Percentiles rank a stretch among this genome's conserved stretches.
These are phyloP conservation scores for Poecilia latipinna DNA, from an alignment of 2,113 vertebrate species.

Conservation along the genomic window DNA sequence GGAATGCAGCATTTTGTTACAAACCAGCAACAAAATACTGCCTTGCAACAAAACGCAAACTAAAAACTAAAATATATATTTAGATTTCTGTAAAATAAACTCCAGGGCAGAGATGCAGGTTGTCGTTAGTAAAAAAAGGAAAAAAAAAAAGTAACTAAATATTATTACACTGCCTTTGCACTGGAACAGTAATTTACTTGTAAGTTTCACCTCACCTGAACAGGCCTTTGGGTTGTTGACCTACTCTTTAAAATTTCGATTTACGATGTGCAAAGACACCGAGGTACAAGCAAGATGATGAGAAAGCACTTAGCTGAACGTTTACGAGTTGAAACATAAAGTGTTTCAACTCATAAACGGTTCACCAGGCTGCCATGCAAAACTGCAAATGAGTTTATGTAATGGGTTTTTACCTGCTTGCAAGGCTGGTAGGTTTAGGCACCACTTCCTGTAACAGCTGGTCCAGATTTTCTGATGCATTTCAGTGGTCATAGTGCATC, in stretches of 20 bases:
- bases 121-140: not conserved
- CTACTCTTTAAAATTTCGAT: conserved; percentile 22
- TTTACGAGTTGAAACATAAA: conserved; percentile 19
- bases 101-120: not conserved
- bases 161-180: conserved; percentile 20
- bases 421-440: not conserved
- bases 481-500: too few relatives aligned
- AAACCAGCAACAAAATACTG: not conserved
- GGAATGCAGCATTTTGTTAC: too few relatives aligned
- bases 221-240: conserved; percentile 19
- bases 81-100: not conserved
- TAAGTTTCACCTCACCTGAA: conserved; percentile 28
- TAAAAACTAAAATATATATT: not conserved
- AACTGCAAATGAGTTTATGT: not conserved
- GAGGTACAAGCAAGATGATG: not conserved
- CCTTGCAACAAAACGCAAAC: too few relatives aligned
- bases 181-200: conserved; percentile 27
- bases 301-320: conserved; percentile 11
- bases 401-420: not conserved
- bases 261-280: conserved; percentile 24
- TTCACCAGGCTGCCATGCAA: not conserved
- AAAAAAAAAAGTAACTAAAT: not conserved
- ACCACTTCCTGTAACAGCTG: not conserved
- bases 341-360: not conserved
- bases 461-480: not conserved